Base-by-base conservation (phyloP, 2,888 invertebrate species). In the Epinotia nisella region DNA sequence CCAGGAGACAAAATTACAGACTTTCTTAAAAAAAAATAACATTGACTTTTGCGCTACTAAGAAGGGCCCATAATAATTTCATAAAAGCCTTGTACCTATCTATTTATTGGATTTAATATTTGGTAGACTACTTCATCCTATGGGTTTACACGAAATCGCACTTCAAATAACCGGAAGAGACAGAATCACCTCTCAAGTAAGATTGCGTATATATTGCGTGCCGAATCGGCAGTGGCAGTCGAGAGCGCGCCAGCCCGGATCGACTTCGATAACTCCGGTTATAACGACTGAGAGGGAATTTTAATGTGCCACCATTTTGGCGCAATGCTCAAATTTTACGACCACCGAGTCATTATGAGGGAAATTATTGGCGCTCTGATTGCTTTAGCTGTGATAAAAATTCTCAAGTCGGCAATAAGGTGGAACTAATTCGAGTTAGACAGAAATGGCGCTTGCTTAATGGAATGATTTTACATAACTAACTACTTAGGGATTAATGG, bases 241-340 rank as follows among this genome's bases (percentile, higher is more conserved):
- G 80, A 78, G 84, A 82, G 79, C 82, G 78, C 67, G 56, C 67
- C 72, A 56, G 70, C 61, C 77, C 78, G 84, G 87, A 90, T 89
- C 90, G 88, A 86, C 86, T 80, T 86, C 89, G 90, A 91, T 92
- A 92, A 91, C 91, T 92, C 88, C 90, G 84, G 87, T 90, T 92
- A 92, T 93, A 93, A 93, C 93, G 92, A 90, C 89, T 88, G 92
- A 92, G 93, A 88, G 93, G 89, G 93, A 93, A 93, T 93, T 93
- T 93, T 93, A 93, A 93, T 93, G 93, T 91, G 87, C 92, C 91
- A 91, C 93, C 93, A 93, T 93, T 93, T 92, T 91, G 92, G 92
- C 92, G 92, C 93, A 92, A 91, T 92, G 93, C 92, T 93, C 92
- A 93, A 93, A 93, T 93, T 93, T 93, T 93, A 93, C 90, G 93